phyloP scores from a whole-genome alignment of 2,797 vertebrate genomes.

The Scolopax bukidnonensis region DNA sequence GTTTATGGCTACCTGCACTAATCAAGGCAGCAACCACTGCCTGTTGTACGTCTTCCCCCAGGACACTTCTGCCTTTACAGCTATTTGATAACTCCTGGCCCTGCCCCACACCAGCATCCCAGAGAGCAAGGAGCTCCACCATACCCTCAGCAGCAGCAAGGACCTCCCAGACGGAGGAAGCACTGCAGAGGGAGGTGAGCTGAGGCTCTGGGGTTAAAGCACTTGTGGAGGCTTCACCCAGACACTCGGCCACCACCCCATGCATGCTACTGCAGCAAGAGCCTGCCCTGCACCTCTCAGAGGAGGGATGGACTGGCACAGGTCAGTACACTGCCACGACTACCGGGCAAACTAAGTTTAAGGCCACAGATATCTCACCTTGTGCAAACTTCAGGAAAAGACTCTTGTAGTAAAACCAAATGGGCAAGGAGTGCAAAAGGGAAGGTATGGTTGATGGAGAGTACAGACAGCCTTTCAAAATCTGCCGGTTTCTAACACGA shows the following conservation, averaged over 20 bases:
- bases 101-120: not conserved
- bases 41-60: not conserved
- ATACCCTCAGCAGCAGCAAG: not conserved
- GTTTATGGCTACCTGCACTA: not conserved
- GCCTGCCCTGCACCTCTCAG: accelerated
- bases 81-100: not conserved
- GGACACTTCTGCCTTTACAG: not conserved
- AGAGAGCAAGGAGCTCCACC: not conserved
- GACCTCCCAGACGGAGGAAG: not conserved
- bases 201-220: not conserved
- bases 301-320: not conserved
- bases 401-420: not conserved
- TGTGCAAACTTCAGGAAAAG: not conserved
- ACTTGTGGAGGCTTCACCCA: not conserved
- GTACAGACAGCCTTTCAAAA: not conserved
- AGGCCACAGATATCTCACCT: not conserved
- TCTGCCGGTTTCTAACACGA: not conserved
- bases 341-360: not conserved
- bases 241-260: accelerated
- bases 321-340: accelerated
- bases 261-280: not conserved
- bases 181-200: not conserved
- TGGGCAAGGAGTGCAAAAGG: not conserved
- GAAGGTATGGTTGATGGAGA: not conserved
- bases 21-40: not conserved